These are phyloP conservation scores for Oenanthe melanoleuca DNA, from an alignment of 2,113 vertebrate species.

Conservation along the genomic window DNA sequence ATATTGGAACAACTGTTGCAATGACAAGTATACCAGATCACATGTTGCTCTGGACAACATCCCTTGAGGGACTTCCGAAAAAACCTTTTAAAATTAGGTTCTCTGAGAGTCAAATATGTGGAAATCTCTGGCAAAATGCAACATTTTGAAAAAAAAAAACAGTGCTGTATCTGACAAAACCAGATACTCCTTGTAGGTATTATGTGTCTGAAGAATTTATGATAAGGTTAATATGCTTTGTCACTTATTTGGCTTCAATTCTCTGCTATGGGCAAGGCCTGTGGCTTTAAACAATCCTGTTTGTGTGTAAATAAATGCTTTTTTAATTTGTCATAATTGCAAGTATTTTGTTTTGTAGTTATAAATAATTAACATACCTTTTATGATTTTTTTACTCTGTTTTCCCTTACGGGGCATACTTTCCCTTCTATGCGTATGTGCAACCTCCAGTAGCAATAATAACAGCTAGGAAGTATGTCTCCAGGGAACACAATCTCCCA, in stretches of 20 bases:
- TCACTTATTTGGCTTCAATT: neutral
- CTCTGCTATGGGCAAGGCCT: neutral
- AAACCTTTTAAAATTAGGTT: neutral
- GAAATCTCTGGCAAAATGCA: neutral
- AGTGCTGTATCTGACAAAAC: neutral
- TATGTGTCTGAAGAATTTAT: conserved; percentile 8
- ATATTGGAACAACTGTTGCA: neutral
- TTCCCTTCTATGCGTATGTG: conserved; percentile 43
- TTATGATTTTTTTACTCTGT: conserved; percentile 54
- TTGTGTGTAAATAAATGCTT: conserved; percentile 55
- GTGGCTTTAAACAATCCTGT: conserved; percentile 52
- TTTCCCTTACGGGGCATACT: conserved; percentile 57
- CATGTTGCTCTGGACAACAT: neutral
- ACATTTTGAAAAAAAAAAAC: fast-evolving
- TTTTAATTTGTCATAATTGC: conserved; percentile 71
- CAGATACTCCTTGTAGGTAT: conserved; percentile 42
- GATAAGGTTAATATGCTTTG: conserved; percentile 44
- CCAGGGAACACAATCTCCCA: conserved; percentile 64
- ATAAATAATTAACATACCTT: conserved; percentile 69
- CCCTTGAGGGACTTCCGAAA: neutral
- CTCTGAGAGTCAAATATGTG: neutral
- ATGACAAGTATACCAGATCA: neutral
- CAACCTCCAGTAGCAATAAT: conserved; percentile 68
- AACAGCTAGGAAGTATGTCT: conserved; percentile 60
- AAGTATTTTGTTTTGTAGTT: conserved; percentile 63